Conservation (phyloP, 2,797 vertebrate genomes). For the Acropternis orthonyx region DNA sequence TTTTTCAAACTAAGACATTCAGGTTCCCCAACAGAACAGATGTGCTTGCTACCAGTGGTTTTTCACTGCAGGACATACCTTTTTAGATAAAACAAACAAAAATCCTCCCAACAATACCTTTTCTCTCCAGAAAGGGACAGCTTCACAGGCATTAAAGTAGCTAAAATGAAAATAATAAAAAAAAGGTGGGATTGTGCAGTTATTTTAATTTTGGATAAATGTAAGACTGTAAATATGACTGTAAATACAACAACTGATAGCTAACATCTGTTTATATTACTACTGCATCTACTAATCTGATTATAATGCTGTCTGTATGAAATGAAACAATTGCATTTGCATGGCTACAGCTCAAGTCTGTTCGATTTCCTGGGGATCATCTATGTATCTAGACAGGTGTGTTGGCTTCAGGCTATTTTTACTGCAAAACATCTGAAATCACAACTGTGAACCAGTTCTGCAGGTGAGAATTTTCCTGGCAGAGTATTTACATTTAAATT, state of each 20-base stretch:
- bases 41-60: neutral
- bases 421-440: slow-evolving; percentile 42
- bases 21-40: neutral
- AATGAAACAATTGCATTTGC: neutral
- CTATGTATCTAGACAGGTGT: slow-evolving; percentile 34
- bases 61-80: neutral
- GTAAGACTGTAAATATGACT: neutral
- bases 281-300: neutral
- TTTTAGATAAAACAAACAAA: neutral
- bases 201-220: neutral
- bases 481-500: neutral
- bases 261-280: neutral
- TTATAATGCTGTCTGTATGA: neutral
- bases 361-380: slow-evolving; percentile 6
- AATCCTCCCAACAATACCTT: rapidly evolving
- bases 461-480: slow-evolving; percentile 25
- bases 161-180: neutral
- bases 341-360: neutral
- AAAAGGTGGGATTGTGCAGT: neutral
- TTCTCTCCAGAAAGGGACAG: neutral
- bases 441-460: neutral
- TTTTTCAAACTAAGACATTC: too few species aligned
- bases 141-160: neutral
- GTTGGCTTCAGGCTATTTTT: slow-evolving; percentile 43
- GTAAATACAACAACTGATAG: neutral